phyloP scores from a whole-genome alignment of 2,113 vertebrate species.

The Centrocercus urophasianus region DNA sequence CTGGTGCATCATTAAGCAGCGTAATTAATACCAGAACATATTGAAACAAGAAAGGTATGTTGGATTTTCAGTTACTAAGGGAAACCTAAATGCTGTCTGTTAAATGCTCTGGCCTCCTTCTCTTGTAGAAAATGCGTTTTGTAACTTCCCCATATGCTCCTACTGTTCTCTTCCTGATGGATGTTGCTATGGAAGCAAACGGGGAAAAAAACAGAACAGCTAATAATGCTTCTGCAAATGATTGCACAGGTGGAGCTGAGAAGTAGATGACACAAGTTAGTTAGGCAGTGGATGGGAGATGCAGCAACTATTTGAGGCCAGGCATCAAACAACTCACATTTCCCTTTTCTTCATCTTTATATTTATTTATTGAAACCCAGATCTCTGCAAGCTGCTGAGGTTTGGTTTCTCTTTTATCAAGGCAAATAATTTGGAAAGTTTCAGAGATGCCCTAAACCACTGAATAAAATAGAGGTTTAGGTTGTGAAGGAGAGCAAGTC shows the following conservation, averaged over 20 bases:
- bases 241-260: constrained; percentile 65
- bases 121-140: constrained; percentile 65
- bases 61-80: constrained; percentile 62
- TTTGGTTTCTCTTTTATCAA: background rate
- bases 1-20: constrained; percentile 49
- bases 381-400: background rate
- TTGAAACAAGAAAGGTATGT: constrained; percentile 57
- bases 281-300: constrained; percentile 27
- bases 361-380: background rate
- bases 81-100: constrained; percentile 56
- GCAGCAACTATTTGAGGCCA: background rate
- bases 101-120: constrained; percentile 68
- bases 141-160: constrained; percentile 65
- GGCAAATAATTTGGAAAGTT: background rate
- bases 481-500: background rate
- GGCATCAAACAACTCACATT: background rate
- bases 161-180: constrained; percentile 64
- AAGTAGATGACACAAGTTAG: constrained; percentile 63
- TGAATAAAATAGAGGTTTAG: background rate
- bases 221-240: constrained; percentile 71
- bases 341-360: background rate
- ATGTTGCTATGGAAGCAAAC: constrained; percentile 77
- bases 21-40: constrained; percentile 65
- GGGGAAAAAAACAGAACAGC: constrained; percentile 38
- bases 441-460: background rate